Conservation (phyloP, 2,113 vertebrate genomes). For the Hoplias malabaricus region DNA sequence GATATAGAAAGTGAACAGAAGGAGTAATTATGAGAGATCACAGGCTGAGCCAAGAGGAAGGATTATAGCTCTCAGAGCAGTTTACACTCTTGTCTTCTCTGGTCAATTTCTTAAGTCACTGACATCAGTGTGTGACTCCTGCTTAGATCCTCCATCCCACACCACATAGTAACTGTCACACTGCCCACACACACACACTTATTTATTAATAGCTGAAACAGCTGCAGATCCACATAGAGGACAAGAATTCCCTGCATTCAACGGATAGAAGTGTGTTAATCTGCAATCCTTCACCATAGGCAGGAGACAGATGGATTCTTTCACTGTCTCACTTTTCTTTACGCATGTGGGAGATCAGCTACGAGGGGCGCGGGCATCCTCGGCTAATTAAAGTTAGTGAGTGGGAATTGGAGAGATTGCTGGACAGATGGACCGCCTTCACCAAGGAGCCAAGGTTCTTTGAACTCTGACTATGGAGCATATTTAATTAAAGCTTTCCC, state of each 20-base stretch:
- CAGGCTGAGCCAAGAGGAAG: constrained; percentile 32
- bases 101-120: constrained; percentile 42
- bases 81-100: constrained; percentile 21
- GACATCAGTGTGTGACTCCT: background rate
- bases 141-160: background rate
- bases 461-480: constrained; percentile 43
- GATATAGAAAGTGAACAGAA: constrained; percentile 33
- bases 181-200: constrained; percentile 27
- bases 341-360: constrained; percentile 38
- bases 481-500: constrained; percentile 46
- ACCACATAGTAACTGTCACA: constrained; percentile 21
- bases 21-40: constrained; percentile 50
- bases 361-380: constrained; percentile 33
- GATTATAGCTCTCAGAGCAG: constrained; percentile 37
- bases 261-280: constrained; percentile 45
- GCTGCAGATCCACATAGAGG: constrained; percentile 37
- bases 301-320: constrained; percentile 47
- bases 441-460: constrained; percentile 52
- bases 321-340: constrained; percentile 40
- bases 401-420: constrained; percentile 48
- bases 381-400: constrained; percentile 52
- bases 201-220: constrained; percentile 41
- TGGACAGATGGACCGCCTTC: constrained; percentile 51
- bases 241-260: constrained; percentile 47
- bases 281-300: constrained; percentile 47